Evolutionary conservation across 2,888 invertebrate species (phyloP).

Genomic region (Luffia ferchaultella): DNA sequence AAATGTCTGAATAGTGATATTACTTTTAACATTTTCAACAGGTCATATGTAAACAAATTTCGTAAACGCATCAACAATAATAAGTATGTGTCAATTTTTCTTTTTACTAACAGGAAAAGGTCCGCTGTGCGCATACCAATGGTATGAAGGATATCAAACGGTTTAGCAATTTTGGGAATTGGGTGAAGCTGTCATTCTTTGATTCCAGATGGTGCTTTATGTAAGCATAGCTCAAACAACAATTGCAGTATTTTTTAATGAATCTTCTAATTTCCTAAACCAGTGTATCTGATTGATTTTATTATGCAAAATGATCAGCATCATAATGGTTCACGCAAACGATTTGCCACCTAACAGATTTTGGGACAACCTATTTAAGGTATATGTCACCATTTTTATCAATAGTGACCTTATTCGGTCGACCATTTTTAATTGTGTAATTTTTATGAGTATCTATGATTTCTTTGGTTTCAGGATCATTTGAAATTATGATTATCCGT

Average conservation of each 20-base stretch:
- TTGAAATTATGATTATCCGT: slow-evolving; percentile 4
- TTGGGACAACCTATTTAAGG: slow-evolving; percentile 17
- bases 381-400: slow-evolving; percentile 1
- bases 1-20: slow-evolving; percentile 1
- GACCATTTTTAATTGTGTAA: slow-evolving; percentile 4
- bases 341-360: slow-evolving; percentile 17
- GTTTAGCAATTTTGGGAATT: slow-evolving; percentile 8
- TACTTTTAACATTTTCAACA: slow-evolving; percentile 12
- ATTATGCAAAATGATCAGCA: slow-evolving; percentile 12
- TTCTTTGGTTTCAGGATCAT: slow-evolving; percentile 1
- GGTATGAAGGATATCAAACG: slow-evolving; percentile 12
- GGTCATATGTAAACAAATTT: slow-evolving; percentile 15
- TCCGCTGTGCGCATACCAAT: slow-evolving; percentile 16
- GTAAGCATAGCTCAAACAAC: slow-evolving; percentile 12
- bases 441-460: slow-evolving; percentile 9
- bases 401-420: slow-evolving; percentile 3
- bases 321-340: slow-evolving; percentile 13
- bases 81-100: slow-evolving; percentile 11
- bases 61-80: slow-evolving; percentile 15
- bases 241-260: slow-evolving; percentile 14
- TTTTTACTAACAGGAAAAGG: slow-evolving; percentile 14
- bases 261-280: slow-evolving; percentile 16
- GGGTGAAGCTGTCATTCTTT: no score
- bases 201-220: no score
- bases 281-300: slow-evolving; percentile 11